Evolutionary conservation across 2,797 vertebrate genomes (phyloP), one percentile per base, ranked within the genome.

Genomic region (Euthynnus affinis): DNA sequence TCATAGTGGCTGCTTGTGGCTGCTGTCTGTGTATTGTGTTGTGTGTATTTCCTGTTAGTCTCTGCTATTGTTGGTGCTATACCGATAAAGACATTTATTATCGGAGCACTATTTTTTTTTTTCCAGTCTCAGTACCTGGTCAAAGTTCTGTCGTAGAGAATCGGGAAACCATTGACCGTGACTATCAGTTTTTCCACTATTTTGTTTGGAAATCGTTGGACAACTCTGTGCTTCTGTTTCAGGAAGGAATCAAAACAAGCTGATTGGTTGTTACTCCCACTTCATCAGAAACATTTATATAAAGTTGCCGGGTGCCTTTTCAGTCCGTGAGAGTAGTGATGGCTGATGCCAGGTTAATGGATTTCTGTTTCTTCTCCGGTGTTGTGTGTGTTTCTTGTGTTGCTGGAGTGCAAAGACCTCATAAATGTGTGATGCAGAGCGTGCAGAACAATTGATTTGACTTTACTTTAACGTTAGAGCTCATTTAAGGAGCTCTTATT

Each of bases 1-100:
- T 78, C 64, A 71, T 40, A 67, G 66, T 59, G 48, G 56, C 62
- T 70, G 34, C 32, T 60, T 51, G 25, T 68, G 37, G 12, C 65
- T 62, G 56, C 17, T 49, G 18, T 49, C 22, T 46, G 29, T 71
- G 12, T 59, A 64, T 69, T 80, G 32, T 64, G n/a, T 69, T 57
- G 61, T 27, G 61, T 55, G n/a, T 51, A 25, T 37, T 6, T 56
- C 51, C 18, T 71, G 4, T 46, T 17, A 40, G 42, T 23, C 1
- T 0, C 32, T n/a, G 49, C 17, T 46, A 6, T 15, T 42, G 48
- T 52, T 58, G 52, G 25, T 32, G 22, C 15, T 44, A 23, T 15
- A 34, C 55, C 25, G 29, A 55, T 17, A 4, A 22, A 63, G 13
- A 25, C n/a, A 18, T 64, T 58, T 0, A 40, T 63, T 63, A 49